Percentiles rank a stretch among this genome's conserved stretches.
These are phyloP conservation scores for Isichthys henryi DNA, from an alignment of 2,113 vertebrate genomes.

Conservation along the genomic window DNA sequence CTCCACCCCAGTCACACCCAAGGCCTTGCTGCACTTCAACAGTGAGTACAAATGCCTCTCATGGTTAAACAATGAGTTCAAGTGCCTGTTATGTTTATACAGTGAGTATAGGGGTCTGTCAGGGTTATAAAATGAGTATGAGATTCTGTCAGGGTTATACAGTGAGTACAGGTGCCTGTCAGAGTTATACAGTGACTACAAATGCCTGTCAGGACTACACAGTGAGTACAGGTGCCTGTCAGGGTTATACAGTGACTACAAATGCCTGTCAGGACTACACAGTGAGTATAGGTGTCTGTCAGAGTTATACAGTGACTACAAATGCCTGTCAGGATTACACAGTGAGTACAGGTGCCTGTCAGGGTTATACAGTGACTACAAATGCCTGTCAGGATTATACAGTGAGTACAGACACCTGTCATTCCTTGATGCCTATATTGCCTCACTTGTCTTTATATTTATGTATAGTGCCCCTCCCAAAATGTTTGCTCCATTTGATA, in stretches of 20 bases:
- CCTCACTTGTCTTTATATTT: neutral
- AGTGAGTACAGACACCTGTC: neutral
- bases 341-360: neutral
- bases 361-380: neutral
- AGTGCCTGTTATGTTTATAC: neutral
- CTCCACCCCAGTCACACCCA: slow-evolving; percentile 78
- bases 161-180: neutral
- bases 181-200: neutral
- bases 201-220: neutral
- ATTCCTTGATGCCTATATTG: neutral
- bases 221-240: neutral
- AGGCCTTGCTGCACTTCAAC: slow-evolving; percentile 80
- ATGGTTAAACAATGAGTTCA: too few species aligned
- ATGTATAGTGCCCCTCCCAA: neutral
- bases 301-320: neutral
- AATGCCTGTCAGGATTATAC: neutral
- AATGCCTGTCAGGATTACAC: too few species aligned
- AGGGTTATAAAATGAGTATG: neutral
- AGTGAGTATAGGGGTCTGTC: neutral
- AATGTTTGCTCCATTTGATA: neutral
- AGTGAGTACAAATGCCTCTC: slow-evolving; percentile 7
- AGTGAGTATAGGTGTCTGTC: neutral
- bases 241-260: slow-evolving; percentile 5
- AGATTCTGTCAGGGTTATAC: neutral
- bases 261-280: neutral